Conservation (phyloP, 1,140 invertebrate species). For the Macrocentrus cingulum region DNA sequence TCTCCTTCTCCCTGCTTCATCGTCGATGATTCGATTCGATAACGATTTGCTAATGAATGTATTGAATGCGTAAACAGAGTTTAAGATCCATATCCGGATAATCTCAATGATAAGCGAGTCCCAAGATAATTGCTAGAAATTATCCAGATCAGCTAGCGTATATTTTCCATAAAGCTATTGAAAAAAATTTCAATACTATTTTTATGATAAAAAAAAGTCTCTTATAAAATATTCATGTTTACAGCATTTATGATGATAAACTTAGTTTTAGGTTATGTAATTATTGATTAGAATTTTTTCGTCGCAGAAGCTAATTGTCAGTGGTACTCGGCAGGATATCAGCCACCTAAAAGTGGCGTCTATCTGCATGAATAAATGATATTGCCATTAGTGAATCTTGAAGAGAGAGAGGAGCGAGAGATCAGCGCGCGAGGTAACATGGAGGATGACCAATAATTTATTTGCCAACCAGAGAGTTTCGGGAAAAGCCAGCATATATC, state of each 20-base stretch:
- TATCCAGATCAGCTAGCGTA: neutral
- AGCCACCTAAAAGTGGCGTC: constrained; percentile 15
- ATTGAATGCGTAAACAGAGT: constrained; percentile 19
- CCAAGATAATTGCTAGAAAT: constrained; percentile 9
- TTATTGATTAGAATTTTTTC: too few relatives aligned
- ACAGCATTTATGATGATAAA: too few relatives aligned
- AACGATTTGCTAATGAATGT: constrained; percentile 21
- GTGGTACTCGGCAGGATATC: neutral
- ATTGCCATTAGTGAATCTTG: constrained; percentile 27
- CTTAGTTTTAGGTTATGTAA: too few relatives aligned
- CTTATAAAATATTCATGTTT: too few relatives aligned
- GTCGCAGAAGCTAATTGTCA: neutral
- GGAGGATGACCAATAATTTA: constrained; percentile 27
- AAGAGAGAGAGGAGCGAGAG: too few relatives aligned
- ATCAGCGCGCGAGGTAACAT: neutral
- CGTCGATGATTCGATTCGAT: constrained; percentile 17
- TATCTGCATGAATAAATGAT: constrained; percentile 28
- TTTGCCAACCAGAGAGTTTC: constrained; percentile 11
- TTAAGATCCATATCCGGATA: constrained; percentile 15
- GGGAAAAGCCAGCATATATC: neutral
- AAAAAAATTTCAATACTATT: too few relatives aligned
- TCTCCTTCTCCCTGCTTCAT: neutral
- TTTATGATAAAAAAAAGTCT: too few relatives aligned
- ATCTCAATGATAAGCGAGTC: neutral
- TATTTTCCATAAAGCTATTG: too few relatives aligned